phyloP scores from a whole-genome alignment of 2,113 vertebrate species.

The Beaufortia kweichowensis region DNA sequence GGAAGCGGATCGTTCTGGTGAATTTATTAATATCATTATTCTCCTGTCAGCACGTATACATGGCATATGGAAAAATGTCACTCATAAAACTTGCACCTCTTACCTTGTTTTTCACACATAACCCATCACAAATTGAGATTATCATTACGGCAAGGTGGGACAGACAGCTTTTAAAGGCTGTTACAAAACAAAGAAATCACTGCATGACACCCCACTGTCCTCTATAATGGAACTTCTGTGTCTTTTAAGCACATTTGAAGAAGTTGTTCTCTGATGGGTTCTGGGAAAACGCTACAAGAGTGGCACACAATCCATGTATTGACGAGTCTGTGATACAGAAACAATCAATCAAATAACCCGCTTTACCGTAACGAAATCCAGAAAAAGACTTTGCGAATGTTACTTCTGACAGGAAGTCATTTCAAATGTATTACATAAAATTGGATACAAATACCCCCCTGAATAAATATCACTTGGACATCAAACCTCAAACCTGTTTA shows the following conservation, averaged over 20 bases:
- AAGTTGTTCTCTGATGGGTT: conserved; percentile 31
- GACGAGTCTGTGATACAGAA: conserved; percentile 10
- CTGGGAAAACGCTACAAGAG: conserved; percentile 25
- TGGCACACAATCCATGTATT: conserved; percentile 31
- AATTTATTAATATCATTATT: conserved; percentile 57
- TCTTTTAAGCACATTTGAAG: conserved; percentile 18
- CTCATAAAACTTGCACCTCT: conserved; percentile 39
- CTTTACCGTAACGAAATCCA: not conserved
- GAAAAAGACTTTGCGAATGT: not conserved
- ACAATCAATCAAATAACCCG: conserved; percentile 22
- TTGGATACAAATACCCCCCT: not conserved
- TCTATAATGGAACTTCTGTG: not conserved
- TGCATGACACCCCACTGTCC: conserved; percentile 1
- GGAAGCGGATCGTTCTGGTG: conserved; percentile 44
- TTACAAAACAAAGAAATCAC: conserved; percentile 27
- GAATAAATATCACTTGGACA: not conserved
- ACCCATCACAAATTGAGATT: conserved; percentile 33
- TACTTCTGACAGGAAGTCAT: conserved; percentile 1
- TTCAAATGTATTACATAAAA: conserved; percentile 3
- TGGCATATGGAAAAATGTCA: conserved; percentile 45
- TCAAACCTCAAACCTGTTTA: not conserved
- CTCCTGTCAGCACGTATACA: conserved; percentile 41
- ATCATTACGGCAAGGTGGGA: conserved; percentile 37
- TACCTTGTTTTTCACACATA: conserved; percentile 13
- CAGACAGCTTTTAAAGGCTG: conserved; percentile 22